Conservation (phyloP, 2,888 invertebrate genomes). For the Macrophya annulata region DNA sequence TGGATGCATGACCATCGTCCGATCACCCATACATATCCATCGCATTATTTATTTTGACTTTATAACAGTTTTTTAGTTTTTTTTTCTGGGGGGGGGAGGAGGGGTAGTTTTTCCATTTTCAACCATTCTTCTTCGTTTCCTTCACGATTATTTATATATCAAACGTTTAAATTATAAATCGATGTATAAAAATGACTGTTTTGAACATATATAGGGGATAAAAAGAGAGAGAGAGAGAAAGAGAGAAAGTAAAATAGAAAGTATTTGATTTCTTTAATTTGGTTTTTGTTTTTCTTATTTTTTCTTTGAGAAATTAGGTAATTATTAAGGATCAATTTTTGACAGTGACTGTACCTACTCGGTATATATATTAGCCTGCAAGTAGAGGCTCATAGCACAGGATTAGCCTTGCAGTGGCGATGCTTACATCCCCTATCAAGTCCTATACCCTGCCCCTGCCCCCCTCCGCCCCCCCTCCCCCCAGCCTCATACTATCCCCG, state of each 20-base stretch:
- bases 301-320: background rate
- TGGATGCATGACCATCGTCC: background rate
- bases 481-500: constrained; percentile 50
- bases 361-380: constrained; percentile 67
- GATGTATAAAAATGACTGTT: too few species aligned
- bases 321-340: constrained; percentile 66
- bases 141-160: too few species aligned
- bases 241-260: too few species aligned
- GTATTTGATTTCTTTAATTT: too few species aligned
- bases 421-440: constrained; percentile 78
- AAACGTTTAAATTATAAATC: too few species aligned
- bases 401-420: constrained; percentile 79
- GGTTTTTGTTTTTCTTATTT: background rate
- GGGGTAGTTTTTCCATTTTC: too few species aligned
- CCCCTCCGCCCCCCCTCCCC: too few species aligned
- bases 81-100: too few species aligned
- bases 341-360: constrained; percentile 74
- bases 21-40: too few species aligned
- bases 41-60: constrained; percentile 10
- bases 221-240: too few species aligned
- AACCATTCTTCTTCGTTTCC: too few species aligned
- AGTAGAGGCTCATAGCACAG: constrained; percentile 77
- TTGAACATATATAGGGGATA: too few species aligned
- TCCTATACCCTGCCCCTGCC: constrained; percentile 59
- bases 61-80: background rate